phyloP scores from a whole-genome alignment of 2,113 vertebrate genomes.

The Dascyllus trimaculatus region DNA sequence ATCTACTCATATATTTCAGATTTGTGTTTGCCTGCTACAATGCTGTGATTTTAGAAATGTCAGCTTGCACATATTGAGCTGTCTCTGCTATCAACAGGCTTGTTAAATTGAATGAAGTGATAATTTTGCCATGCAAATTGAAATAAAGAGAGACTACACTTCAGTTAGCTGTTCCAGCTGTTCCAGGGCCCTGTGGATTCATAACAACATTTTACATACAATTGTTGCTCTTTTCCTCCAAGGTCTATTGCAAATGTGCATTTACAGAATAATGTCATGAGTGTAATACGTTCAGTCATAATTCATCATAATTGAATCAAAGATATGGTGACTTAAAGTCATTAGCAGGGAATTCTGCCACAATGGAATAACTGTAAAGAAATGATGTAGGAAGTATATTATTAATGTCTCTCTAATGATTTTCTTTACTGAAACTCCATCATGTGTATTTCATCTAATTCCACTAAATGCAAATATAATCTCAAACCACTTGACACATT shows the following conservation, averaged over 20 bases:
- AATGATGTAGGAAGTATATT: not conserved
- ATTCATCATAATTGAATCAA: slow-evolving; percentile 50
- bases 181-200: slow-evolving; percentile 40
- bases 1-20: slow-evolving; percentile 39
- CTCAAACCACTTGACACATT: not conserved
- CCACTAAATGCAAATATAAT: not conserved
- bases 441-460: not conserved
- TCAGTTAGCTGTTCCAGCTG: slow-evolving; percentile 52
- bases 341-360: slow-evolving; percentile 1
- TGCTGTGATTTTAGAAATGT: slow-evolving; percentile 48
- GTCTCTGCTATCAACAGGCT: slow-evolving; percentile 43
- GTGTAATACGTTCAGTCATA: slow-evolving; percentile 35
- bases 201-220: slow-evolving; percentile 52
- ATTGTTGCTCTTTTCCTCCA: slow-evolving; percentile 34
- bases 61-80: slow-evolving; percentile 37
- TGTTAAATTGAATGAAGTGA: slow-evolving; percentile 63
- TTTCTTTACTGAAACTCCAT: not conserved
- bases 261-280: slow-evolving; percentile 55
- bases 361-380: not conserved
- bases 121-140: slow-evolving; percentile 52
- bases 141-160: slow-evolving; percentile 37
- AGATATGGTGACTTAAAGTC: slow-evolving; percentile 22
- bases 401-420: not conserved
- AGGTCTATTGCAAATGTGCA: slow-evolving; percentile 45
- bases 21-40: slow-evolving; percentile 22